phyloP scores from a whole-genome alignment of 2,113 vertebrate genomes.

The Ahaetulla prasina region DNA sequence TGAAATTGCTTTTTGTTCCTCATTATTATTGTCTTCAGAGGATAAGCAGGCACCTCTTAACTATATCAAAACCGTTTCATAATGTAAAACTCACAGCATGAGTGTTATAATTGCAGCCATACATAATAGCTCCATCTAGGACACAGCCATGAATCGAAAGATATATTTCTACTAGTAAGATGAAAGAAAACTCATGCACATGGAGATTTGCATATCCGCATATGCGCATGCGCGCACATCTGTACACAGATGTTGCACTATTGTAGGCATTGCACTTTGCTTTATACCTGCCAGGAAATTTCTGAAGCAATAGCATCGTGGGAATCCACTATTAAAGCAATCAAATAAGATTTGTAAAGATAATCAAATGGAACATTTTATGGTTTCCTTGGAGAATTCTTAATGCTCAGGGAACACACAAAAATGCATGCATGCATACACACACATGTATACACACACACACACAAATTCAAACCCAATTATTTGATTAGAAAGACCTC shows the following conservation, averaged over 20 bases:
- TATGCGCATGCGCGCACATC: not conserved
- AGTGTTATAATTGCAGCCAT: constrained; percentile 30
- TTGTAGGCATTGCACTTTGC: constrained; percentile 38
- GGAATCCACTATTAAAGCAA: constrained; percentile 57
- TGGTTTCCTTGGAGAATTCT: constrained; percentile 34
- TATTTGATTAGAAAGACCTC: constrained; percentile 36
- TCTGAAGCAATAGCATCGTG: constrained; percentile 47
- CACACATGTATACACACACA: not conserved
- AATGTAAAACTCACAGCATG: constrained; percentile 38
- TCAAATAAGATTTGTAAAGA: constrained; percentile 56
- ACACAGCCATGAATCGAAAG: constrained; percentile 27
- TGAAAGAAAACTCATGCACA: constrained; percentile 8
- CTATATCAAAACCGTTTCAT: constrained; percentile 19
- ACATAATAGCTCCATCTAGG: constrained; percentile 25
- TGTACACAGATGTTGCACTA: constrained; percentile 2
- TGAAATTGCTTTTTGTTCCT: constrained; percentile 7
- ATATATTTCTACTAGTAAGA: constrained; percentile 10
- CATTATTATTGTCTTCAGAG: constrained; percentile 28
- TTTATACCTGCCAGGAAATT: constrained; percentile 35
- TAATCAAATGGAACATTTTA: constrained; percentile 58
- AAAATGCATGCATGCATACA: not conserved
- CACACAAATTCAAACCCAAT: constrained; percentile 46
- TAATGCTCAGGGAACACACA: constrained; percentile 11
- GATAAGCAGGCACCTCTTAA: constrained; percentile 20
- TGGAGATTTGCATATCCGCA: not conserved